phyloP scores from a whole-genome alignment of 2,113 vertebrate genomes.

The Hirundichthys speculiger region DNA sequence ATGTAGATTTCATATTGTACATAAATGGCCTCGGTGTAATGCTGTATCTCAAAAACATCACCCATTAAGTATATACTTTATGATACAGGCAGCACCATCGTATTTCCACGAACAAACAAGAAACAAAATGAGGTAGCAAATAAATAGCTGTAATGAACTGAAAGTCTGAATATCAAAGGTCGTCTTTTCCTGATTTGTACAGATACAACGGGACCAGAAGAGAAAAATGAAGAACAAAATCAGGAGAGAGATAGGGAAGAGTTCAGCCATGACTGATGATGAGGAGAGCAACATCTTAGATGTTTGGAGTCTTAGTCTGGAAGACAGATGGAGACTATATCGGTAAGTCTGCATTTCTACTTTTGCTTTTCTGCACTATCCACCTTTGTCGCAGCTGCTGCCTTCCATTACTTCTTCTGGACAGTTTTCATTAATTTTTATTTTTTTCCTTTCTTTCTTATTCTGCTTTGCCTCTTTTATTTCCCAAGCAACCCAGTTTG shows the following conservation, averaged over 20 bases:
- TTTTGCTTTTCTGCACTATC: neutral
- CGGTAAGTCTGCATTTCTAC: conserved; percentile 77
- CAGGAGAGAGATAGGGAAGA: conserved; percentile 80
- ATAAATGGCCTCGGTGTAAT: too few species aligned
- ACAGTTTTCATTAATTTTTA: neutral
- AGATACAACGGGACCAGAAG: conserved; percentile 82
- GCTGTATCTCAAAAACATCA: too few species aligned
- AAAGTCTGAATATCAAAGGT: conserved; percentile 3
- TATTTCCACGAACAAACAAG: neutral
- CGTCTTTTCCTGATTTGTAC: conserved; percentile 3
- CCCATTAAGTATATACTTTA: too few species aligned
- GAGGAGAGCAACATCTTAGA: conserved; percentile 79
- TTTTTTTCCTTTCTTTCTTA: neutral
- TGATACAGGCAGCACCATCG: neutral
- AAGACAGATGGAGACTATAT: conserved; percentile 91
- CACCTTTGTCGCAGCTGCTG: neutral
- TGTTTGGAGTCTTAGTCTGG: conserved; percentile 84
- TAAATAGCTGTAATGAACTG: neutral
- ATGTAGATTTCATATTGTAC: too few species aligned
- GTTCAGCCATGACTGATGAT: conserved; percentile 79
- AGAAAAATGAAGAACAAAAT: conserved; percentile 84
- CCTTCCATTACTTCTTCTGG: neutral
- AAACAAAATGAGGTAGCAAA: neutral
- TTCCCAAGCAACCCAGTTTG: conserved; percentile 20
- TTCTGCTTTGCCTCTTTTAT: neutral